Evolutionary conservation across 92 coral and sea anemone genomes (phyloP).

Genomic region (Pocillopora meandrina): DNA sequence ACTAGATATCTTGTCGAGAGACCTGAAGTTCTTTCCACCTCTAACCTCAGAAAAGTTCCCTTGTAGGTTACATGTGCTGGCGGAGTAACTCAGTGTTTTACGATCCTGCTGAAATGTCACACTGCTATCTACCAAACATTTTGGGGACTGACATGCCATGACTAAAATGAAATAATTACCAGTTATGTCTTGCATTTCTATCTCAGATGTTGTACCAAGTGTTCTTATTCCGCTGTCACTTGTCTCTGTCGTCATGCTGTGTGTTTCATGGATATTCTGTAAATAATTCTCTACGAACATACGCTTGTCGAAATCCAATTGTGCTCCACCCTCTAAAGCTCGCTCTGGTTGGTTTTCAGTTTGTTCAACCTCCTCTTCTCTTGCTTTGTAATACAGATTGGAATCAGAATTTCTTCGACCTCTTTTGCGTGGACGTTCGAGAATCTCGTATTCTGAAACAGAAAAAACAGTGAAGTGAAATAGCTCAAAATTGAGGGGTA

Average conservation of each 20-base stretch:
- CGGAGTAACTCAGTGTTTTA: no score
- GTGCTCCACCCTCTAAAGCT: neutral
- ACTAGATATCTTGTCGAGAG: no score
- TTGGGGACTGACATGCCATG: no score
- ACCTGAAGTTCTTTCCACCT: no score
- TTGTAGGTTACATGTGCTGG: no score
- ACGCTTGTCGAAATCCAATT: neutral
- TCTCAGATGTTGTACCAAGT: neutral
- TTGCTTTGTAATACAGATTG: neutral
- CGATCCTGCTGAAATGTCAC: neutral
- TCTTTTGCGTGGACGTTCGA: neutral
- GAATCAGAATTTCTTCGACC: slow-evolving; percentile 9
- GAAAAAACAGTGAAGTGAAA: neutral
- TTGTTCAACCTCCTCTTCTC: neutral
- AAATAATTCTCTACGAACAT: neutral
- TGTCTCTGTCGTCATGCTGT: neutral
- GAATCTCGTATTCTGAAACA: neutral
- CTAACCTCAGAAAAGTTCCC: no score
- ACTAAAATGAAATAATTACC: neutral
- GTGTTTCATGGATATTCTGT: neutral
- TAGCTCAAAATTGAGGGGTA: neutral
- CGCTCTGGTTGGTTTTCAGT: neutral
- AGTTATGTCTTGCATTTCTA: neutral
- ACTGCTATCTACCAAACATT: no score
- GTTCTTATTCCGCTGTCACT: slow-evolving; percentile 12